Base-by-base conservation (phyloP, 2,888 invertebrate species). In the Erebia ligea region DNA sequence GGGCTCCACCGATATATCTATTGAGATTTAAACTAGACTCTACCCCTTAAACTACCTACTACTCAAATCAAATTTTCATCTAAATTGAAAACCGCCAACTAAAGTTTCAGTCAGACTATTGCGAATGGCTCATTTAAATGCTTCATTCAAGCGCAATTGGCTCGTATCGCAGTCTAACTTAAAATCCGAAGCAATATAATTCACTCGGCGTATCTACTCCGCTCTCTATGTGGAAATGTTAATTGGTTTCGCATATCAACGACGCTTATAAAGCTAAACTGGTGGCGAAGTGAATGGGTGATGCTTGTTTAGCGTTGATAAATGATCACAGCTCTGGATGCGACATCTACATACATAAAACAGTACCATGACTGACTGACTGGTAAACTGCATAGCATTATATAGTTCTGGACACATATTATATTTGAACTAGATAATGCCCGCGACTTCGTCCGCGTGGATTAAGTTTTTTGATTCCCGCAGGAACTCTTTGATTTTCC, bases 141-240 rank as follows among this genome's bases (percentile, higher is more conserved):
- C 54, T 56, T 56, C 65, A 65, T 65, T 52, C 50, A 25, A 21
- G 64, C 52, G 64, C 64, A 52, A 64, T 64, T 64, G 50, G 52
- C 67, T 57, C 59, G 45, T 34, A 45, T 59, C 48, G 52, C 34
- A 61, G 34, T n/a, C 59, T 45, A 19, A 69, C 54, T 58, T 69
- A 69, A 69, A 59, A 69, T 69, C 52, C 19, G 56, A 69, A 65
- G 52, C 64, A 13, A 13, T 65, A 65, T 54, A 65, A 65, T 42
- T 54, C 65, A 65, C 65, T 40, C 54, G 42, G 17, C 11, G 54
- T 56, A 56, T 65, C 21, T 67, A 57, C 57, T 67, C 57, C 45
- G 25, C 57, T 45, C 54, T 54, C 15, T 57, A 82, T 81, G 79
- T 76, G 79, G 81, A 83, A 85, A 84, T 83, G 84, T 84, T 66